Base-by-base conservation (phyloP, 2,113 vertebrate species). In the Phoenicopterus ruber region DNA sequence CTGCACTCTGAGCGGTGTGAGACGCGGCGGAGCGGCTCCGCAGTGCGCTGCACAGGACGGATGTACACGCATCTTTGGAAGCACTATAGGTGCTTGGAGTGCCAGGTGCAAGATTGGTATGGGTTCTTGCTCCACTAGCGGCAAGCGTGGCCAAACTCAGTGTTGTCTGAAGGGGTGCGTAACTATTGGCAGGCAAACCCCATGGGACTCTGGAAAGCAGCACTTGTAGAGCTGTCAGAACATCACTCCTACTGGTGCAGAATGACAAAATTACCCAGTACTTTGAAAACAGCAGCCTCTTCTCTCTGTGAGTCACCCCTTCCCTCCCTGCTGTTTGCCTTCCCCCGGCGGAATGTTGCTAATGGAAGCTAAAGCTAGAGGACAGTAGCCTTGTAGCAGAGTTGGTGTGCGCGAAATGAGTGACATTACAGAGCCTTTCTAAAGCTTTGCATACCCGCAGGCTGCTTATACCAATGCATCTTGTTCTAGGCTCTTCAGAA, bases 401-500 rank as follows among this genome's bases (percentile, higher is more conserved):
- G 54, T 46, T 76, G 73, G 19, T 72, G 90, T 89, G 69, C 12
- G 3, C 72, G 79, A 32, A 72, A 28, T 57, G 74, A 50, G 42
- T 66, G 83, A 73, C 22, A 2, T 42, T 85, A 40, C 26, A 18
- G 49, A 84, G 44, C 34, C 63, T 90, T 52, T 76, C 47, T 80
- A 61, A 89, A 93, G 65, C 80, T 78, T 50, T 78, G 24, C n/a
- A 2, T 59, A 18, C 80, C 72, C 57, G 3, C 94, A 88, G 94
- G 88, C 88, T 95, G 42, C 71, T 94, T 28, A 97, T 58, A 82
- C 36, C 47, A 80, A 6, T 84, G 29, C 66, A 2, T 97, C 54
- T 93, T 34, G 5, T 86, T 42, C 12, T 94, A 99, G 99, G 99
- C 28, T 98, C 99, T 9, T 98, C 99, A 61, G 99, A 99, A 97